Percentiles rank a stretch among this genome's conserved stretches.
Evolutionary conservation across 2,113 vertebrate genomes (phyloP).

Genomic region (Brachyhypopomus gauderio): DNA sequence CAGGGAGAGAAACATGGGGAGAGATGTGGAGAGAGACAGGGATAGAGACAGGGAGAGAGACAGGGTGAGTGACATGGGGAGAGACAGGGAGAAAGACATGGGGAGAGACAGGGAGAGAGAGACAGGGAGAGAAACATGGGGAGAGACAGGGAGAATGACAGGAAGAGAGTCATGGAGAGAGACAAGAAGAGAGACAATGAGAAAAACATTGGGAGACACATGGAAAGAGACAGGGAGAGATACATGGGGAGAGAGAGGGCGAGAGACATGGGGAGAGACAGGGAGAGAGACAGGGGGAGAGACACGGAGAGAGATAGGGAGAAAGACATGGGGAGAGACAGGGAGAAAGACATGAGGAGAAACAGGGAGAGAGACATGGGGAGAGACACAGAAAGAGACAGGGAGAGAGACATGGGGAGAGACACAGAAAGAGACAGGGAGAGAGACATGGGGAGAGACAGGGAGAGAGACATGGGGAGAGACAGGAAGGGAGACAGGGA

Average conservation of each 20-base stretch:
- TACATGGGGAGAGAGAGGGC: background rate
- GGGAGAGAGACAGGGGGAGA: constrained; percentile 13
- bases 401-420: background rate
- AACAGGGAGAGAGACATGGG: background rate
- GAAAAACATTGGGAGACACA: too few relatives aligned
- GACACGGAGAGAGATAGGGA: background rate
- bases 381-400: too few relatives aligned
- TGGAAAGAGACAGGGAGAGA: constrained; percentile 5
- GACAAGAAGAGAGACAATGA: background rate
- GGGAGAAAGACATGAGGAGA: constrained; percentile 30
- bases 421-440: constrained; percentile 7
- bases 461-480: constrained; percentile 6
- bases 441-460: background rate
- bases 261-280: constrained; percentile 25
- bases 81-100: background rate
- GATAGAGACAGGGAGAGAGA: background rate
- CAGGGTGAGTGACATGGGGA: background rate
- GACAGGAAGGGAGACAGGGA: constrained; percentile 27
- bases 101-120: too few relatives aligned
- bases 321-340: constrained; percentile 24
- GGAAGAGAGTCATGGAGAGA: background rate
- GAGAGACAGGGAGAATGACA: constrained; percentile 35
- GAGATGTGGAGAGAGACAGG: constrained; percentile 10
- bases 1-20: constrained; percentile 38
- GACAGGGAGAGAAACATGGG: background rate